These are phyloP conservation scores for Arbacia lixula DNA, from an alignment of 53 echinoderm and acorn worm species.

Conservation along the genomic window DNA sequence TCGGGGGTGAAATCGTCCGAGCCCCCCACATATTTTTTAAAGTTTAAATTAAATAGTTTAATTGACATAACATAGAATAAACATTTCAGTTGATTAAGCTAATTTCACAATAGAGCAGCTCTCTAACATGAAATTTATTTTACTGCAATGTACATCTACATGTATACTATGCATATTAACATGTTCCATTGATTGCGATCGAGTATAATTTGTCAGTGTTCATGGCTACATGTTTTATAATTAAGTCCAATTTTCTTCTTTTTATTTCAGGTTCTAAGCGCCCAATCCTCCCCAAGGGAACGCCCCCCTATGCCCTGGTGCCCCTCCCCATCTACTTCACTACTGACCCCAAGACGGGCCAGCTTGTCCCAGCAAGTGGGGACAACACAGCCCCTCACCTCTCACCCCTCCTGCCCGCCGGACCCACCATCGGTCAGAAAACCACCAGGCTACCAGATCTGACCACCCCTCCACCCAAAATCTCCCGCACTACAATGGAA, in stretches of 20 bases:
- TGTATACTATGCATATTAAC: no score
- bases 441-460: background rate
- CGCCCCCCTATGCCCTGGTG: slow-evolving; percentile 73
- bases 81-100: no score
- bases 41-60: no score
- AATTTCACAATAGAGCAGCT: no score
- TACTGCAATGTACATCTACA: no score
- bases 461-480: background rate
- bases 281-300: slow-evolving; percentile 78
- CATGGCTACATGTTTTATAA: background rate
- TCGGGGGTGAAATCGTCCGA: no score
- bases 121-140: no score
- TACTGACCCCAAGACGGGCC: slow-evolving; percentile 40
- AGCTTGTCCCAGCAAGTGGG: slow-evolving; percentile 37
- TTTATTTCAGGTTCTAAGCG: slow-evolving; percentile 21
- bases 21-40: no score
- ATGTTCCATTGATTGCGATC: background rate
- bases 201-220: background rate
- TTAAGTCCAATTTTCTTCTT: no score
- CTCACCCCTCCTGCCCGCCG: slow-evolving; percentile 26
- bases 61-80: no score
- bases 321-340: slow-evolving; percentile 74
- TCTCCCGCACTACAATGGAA: background rate
- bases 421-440: background rate
- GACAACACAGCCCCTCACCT: slow-evolving; percentile 16